Conservation (phyloP, 2,113 vertebrate species). For the Lagopus leucura region DNA sequence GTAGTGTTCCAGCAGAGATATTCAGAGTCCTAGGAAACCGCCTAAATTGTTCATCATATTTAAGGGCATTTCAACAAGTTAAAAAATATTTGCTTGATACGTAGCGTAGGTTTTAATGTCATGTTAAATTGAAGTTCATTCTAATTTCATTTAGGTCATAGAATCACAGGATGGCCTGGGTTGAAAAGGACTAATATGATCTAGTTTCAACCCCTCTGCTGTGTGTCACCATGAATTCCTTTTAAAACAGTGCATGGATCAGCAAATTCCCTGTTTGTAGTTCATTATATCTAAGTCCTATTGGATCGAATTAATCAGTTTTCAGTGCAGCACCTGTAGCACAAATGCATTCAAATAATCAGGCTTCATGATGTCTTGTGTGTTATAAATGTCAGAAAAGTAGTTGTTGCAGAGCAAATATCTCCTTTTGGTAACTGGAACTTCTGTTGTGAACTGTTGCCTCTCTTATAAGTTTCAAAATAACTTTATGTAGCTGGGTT, state of each 20-base stretch:
- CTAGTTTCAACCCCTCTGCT: no score
- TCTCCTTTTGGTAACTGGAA: conserved; percentile 76
- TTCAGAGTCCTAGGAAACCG: background rate
- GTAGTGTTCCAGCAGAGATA: background rate
- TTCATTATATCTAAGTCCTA: conserved; percentile 56
- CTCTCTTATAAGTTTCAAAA: conserved; percentile 71
- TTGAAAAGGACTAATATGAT: no score
- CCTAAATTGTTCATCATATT: background rate
- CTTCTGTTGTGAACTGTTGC: conserved; percentile 73
- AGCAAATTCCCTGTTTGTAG: conserved; percentile 54
- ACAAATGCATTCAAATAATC: conserved; percentile 77
- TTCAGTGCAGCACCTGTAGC: conserved; percentile 69
- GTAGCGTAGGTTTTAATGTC: background rate
- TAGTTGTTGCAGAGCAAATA: conserved; percentile 73
- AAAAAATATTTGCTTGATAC: background rate
- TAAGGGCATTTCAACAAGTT: background rate
- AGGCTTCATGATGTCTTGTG: conserved; percentile 76
- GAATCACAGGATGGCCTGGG: no score
- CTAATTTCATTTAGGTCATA: conserved; percentile 48
- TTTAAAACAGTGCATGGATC: conserved; percentile 55
- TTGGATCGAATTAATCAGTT: conserved; percentile 77
- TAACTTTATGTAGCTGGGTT: conserved; percentile 64
- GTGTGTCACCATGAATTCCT: conserved; percentile 38
- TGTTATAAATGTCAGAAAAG: conserved; percentile 78
- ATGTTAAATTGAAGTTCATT: conserved; percentile 18